Evolutionary conservation across 1,140 invertebrate genomes (phyloP).

Genomic region (Drosophila insularis): DNA sequence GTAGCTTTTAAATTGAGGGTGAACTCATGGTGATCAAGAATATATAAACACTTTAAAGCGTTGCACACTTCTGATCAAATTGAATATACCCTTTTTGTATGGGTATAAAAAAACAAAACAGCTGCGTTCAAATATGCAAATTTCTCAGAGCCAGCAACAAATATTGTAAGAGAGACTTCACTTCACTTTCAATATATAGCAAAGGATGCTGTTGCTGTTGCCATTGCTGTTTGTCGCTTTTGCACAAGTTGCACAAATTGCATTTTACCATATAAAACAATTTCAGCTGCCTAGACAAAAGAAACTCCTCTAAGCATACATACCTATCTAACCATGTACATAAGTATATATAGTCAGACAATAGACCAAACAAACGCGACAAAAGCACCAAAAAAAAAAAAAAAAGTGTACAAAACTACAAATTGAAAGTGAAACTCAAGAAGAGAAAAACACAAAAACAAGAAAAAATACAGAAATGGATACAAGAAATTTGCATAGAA

Average conservation of each 20-base stretch:
- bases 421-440: constrained; percentile 77
- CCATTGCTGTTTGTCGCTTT: constrained; percentile 74
- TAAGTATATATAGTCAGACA: constrained; percentile 32
- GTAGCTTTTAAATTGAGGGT: too few species aligned
- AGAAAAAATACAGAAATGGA: constrained; percentile 60
- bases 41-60: too few species aligned
- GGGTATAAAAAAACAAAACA: constrained; percentile 55
- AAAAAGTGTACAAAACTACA: constrained; percentile 41
- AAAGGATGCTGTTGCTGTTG: constrained; percentile 70
- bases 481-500: constrained; percentile 80
- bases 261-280: constrained; percentile 81
- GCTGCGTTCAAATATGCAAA: constrained; percentile 77
- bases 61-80: too few species aligned
- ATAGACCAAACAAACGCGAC: constrained; percentile 50
- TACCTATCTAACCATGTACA: constrained; percentile 40
- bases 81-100: too few species aligned
- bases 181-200: constrained; percentile 79
- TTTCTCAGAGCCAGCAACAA: constrained; percentile 68
- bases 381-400: constrained; percentile 54
- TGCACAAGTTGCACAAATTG: constrained; percentile 78
- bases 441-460: constrained; percentile 18
- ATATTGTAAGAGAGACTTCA: constrained; percentile 78
- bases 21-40: too few species aligned
- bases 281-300: constrained; percentile 72
- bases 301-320: constrained; percentile 56